phyloP scores from a whole-genome alignment of 1,140 invertebrate species.

The Drosophila kepulauana region DNA sequence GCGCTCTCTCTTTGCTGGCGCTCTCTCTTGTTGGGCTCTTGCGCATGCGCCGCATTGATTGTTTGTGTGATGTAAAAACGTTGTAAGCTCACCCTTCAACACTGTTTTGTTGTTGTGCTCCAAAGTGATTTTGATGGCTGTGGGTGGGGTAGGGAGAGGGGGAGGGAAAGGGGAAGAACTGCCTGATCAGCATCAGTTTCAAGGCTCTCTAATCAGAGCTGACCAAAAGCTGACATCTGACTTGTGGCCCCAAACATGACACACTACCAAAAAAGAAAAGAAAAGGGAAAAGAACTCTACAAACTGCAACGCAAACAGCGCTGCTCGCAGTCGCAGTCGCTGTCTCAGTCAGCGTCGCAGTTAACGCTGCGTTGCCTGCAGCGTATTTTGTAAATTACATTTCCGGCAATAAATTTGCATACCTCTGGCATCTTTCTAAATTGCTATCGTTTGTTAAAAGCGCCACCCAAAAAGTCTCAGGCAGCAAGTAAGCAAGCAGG shows the following conservation, averaged over 20 bases:
- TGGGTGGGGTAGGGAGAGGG: not conserved
- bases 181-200: slow-evolving; percentile 46
- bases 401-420: slow-evolving; percentile 85
- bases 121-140: slow-evolving; percentile 31
- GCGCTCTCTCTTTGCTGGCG: slow-evolving; percentile 11
- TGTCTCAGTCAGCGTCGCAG: slow-evolving; percentile 8
- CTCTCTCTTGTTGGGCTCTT: slow-evolving; percentile 26
- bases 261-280: slow-evolving; percentile 36
- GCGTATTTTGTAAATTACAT: slow-evolving; percentile 85
- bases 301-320: not conserved
- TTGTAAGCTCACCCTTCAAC: slow-evolving; percentile 55
- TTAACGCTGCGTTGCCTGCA: slow-evolving; percentile 52
- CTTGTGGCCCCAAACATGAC: slow-evolving; percentile 43
- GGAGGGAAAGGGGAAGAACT: too few species aligned
- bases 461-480: slow-evolving; percentile 46
- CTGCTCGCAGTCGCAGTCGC: slow-evolving; percentile 30
- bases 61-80: slow-evolving; percentile 75
- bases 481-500: too few species aligned
- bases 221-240: slow-evolving; percentile 40
- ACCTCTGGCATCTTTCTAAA: slow-evolving; percentile 85
- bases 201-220: slow-evolving; percentile 56
- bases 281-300: too few species aligned
- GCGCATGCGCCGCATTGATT: slow-evolving; percentile 76
- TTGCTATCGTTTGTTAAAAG: slow-evolving; percentile 84
- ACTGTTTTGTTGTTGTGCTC: slow-evolving; percentile 40